Percentiles rank a stretch among this genome's conserved stretches.
Conservation (phyloP, 2,888 invertebrate species). For the Eilema depressum region DNA sequence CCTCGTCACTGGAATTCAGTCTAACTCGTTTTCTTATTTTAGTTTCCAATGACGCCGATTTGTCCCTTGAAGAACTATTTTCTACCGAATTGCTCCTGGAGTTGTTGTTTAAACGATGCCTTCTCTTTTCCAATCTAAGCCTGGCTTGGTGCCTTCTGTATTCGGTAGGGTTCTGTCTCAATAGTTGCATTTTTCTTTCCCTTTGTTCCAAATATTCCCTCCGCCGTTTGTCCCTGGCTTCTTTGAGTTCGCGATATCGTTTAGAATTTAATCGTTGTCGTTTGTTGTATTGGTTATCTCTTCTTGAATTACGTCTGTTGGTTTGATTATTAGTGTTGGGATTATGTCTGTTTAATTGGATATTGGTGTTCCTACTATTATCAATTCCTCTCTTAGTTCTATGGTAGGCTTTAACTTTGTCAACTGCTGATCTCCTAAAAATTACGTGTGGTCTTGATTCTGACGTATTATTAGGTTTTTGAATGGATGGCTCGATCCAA, state of each 20-base stretch:
- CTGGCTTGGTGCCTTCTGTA: slow-evolving; percentile 73
- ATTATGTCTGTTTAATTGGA: slow-evolving; percentile 72
- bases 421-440: slow-evolving; percentile 89
- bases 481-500: slow-evolving; percentile 90
- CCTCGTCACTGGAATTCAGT: slow-evolving; percentile 54
- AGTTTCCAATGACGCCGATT: slow-evolving; percentile 44
- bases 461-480: slow-evolving; percentile 71
- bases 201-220: slow-evolving; percentile 74
- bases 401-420: slow-evolving; percentile 76
- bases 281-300: slow-evolving; percentile 54
- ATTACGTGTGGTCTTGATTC: slow-evolving; percentile 89
- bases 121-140: slow-evolving; percentile 73
- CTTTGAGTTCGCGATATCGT: slow-evolving; percentile 87
- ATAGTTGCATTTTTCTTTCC: slow-evolving; percentile 69
- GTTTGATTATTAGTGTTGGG: slow-evolving; percentile 50
- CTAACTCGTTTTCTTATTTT: slow-evolving; percentile 63
- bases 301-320: slow-evolving; percentile 66
- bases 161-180: slow-evolving; percentile 76
- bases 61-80: slow-evolving; percentile 67
- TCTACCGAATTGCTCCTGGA: slow-evolving; percentile 72
- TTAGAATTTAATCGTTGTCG: slow-evolving; percentile 75
- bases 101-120: slow-evolving; percentile 49
- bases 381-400: slow-evolving; percentile 72
- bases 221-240: slow-evolving; percentile 83
- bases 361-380: slow-evolving; percentile 49